Evolutionary conservation across 2,113 vertebrate genomes (phyloP), one percentile per base, ranked within the genome.

Genomic region (Pseudois nayaur): DNA sequence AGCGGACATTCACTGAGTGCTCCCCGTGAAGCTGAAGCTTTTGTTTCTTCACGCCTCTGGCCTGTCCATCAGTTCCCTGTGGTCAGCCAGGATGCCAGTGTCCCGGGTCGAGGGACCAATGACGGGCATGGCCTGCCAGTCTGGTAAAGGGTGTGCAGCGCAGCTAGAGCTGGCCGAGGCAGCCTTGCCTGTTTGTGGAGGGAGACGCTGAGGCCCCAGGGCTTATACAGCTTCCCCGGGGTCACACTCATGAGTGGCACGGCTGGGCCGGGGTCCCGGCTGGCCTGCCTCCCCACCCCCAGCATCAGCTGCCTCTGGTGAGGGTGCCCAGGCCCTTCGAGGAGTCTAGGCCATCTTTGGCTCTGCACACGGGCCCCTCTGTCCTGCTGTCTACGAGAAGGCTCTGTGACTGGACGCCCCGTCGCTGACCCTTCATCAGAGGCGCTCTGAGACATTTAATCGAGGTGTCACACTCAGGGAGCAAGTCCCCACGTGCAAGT

Each of bases 271-370:
- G 25, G 23, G 27, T 59, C 83, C 43, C 25, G 19, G 12, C 29
- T 3, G 21, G 40, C 19, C 62, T 59, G 89, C 17, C 2, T 25
- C 36, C 50, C 45, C 31, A 14, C 27, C 55, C 27, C 40, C 40
- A 40, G 4, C 3, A 5, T 11, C 40, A 45, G 21, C 31, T 57
- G 16, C 74, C 29, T 59, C 31, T 84, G 55, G 8, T 2, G 74
- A 55, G 67, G 79, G 17, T 7, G 8, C 31, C 36, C 1, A 12
- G 33, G 60, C n/a, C 6, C n/a, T 12, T 19, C 4, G 54, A 29
- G 23, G 12, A 8, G 23, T 27, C 31, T 17, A 62, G 23, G 27
- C 62, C 1, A 0, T 29, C n/a, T 71, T 3, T 43, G 3, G n/a
- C n/a, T 79, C 64, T 85, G 17, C 12, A 14, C 25, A 33, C 0